phyloP scores from a whole-genome alignment of 2,797 vertebrate species.

The Hylomyscus alleni region DNA sequence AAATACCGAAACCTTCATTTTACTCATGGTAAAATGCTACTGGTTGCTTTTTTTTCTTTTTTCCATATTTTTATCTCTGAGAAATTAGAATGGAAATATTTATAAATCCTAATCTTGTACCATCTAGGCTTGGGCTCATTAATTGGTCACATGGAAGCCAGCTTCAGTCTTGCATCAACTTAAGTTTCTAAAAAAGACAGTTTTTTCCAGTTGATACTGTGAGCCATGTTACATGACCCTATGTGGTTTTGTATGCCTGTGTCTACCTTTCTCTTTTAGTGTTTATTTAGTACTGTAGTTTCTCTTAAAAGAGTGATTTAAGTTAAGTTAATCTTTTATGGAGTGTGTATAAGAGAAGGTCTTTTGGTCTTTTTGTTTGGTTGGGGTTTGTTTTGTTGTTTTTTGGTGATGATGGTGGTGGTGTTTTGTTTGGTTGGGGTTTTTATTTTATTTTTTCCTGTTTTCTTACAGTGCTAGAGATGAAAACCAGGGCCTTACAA shows the following conservation, averaged over 20 bases:
- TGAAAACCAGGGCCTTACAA: not conserved
- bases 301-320: slow-evolving; percentile 17
- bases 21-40: slow-evolving; percentile 33
- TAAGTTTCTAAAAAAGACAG: slow-evolving; percentile 61
- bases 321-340: not conserved
- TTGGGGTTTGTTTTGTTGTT: not conserved
- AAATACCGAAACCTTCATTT: not conserved
- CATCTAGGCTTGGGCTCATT: slow-evolving; percentile 64
- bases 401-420: not conserved
- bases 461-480: not conserved
- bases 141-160: slow-evolving; percentile 75
- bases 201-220: slow-evolving; percentile 28
- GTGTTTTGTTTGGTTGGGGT: not conserved
- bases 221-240: not conserved
- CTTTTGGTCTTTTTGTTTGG: not conserved
- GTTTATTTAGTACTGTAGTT: slow-evolving; percentile 58
- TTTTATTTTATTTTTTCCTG: not conserved
- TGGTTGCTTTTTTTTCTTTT: slow-evolving; percentile 35
- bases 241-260: not conserved
- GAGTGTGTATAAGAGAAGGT: not conserved
- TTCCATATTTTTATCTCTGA: slow-evolving; percentile 68
- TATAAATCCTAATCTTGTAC: slow-evolving; percentile 71
- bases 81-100: slow-evolving; percentile 76
- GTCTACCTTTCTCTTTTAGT: not conserved
- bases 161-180: slow-evolving; percentile 61